Evolutionary conservation across 2,888 invertebrate species (phyloP), one percentile per base, ranked within the genome.

Genomic region (Idaea straminata): DNA sequence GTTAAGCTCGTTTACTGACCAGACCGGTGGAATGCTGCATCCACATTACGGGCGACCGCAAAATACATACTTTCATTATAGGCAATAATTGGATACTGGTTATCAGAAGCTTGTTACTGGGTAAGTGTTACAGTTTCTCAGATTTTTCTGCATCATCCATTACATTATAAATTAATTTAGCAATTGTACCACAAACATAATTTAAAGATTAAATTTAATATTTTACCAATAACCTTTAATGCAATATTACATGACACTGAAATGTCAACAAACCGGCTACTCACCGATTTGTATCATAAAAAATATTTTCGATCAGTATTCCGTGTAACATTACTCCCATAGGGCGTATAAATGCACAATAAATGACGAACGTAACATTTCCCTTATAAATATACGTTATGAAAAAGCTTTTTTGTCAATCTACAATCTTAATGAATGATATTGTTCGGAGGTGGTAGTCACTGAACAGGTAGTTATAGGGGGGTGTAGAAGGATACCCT

Each of bases 1-100:
- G 76, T 78, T 77, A 74, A 77, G 77, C 71, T 72, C 77, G 70
- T 67, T 72, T 70, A 66, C 75, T 69, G 68, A 75, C 67, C 66
- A 65, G 70, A 62, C 67, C 66, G 65, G 70, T 62, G 71, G 68
- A 57, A 65, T 66, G 67, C 66, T 63, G 64, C 62, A 66, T 64
- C 61, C 65, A 38, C 61, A 66, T 68, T 68, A 70, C 64, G 65
- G 34, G 34, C 25, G 15, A 16, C 58, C 58, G 16, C 16, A 13
- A 59, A 59, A 47, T 47, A 47, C 47, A 47, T 10, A 47, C 47
- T 47, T 47, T 47, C 47, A 5, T 7, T 47, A 47, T 13, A 47
- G 47, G 47, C 47, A 47, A 1, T 47, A 13, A 47, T 36, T 36
- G 13, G 13, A 7, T 47, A 7, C 13, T 47, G 47, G 47, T 10